Evolutionary conservation across 1,140 invertebrate genomes (phyloP), one percentile per base, ranked within the genome.

Genomic region (Arion vulgaris): DNA sequence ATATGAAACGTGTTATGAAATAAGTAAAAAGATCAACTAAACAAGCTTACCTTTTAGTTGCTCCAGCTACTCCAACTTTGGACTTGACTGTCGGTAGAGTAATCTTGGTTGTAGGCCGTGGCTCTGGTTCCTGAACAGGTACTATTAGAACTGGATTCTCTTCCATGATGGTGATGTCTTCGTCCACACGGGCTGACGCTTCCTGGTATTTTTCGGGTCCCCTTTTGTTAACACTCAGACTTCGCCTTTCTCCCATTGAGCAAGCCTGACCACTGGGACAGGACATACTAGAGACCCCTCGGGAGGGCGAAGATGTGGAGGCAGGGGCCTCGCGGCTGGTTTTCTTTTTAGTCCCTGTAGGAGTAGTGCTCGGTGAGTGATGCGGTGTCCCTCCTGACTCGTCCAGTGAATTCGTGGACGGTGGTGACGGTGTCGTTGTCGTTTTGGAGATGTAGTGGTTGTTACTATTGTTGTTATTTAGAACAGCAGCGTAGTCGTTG

Each of bases 111-210:
- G 62, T 71, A 1, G 80, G 80, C 26, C 71, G 32, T 32, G 80
- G 49, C 28, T 81, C 80, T 5, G 80, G 69, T 49, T 81, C 80
- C 34, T 73, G 69, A 5, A 81, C 80, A 34, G 78, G 78, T 15
- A 80, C 68, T 23, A 81, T 81, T 41, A 81, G 80, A 11, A 81
- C 80, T 32, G 80, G 80, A 38, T 79, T 79, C 28, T 81, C 80
- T 17, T 81, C 80, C 1, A 81, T 72, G 34, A 81, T 32, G 0
- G 80, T 81, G 80, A 81, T 81, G 80, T 81, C 80, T 32, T 81
- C 80, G 0, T 81, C 80, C 71, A 69, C n/a, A 19, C 80, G 41
- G 19, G 69, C 80, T 0, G 41, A 7, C 32, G 71, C 80, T 51
- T 81, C 80, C 71, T 71, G 62, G 68, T 71, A 74, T 66, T 81